These are phyloP conservation scores for Akabosia matsudoensis DNA, from an alignment of 1,140 invertebrate species.

Conservation along the genomic window DNA sequence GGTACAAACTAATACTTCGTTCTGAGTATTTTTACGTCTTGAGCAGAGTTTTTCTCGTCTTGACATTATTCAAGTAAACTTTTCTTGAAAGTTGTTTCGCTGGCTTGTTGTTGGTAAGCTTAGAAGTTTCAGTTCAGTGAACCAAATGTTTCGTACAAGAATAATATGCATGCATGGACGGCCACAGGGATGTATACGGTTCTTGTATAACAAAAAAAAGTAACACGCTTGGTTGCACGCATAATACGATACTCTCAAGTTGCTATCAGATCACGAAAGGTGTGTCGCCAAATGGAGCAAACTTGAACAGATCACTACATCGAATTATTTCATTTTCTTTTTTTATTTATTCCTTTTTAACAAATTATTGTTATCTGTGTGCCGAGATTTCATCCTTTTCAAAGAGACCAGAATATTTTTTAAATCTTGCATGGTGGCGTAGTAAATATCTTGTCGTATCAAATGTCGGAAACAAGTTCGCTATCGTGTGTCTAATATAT, in stretches of 20 bases:
- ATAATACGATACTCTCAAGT: neutral
- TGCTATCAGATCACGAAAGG: conserved; percentile 8
- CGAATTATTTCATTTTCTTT: neutral
- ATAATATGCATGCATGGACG: conserved; percentile 1
- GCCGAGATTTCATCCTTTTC: neutral
- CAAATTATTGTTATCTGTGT: too few relatives aligned
- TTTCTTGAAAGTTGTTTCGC: neutral
- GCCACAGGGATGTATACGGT: neutral
- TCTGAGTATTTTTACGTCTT: too few relatives aligned
- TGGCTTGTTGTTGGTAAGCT: neutral
- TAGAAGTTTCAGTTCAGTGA: conserved; percentile 9
- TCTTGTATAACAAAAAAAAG: neutral
- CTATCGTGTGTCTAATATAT: neutral
- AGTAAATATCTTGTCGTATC: conserved; percentile 20
- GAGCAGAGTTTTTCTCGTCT: neutral
- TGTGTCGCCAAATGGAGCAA: conserved; percentile 16
- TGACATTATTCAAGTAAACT: neutral
- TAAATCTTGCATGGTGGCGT: neutral
- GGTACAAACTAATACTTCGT: too few relatives aligned
- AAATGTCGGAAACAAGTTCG: conserved; percentile 18
- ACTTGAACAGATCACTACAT: neutral
- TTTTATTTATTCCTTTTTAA: neutral
- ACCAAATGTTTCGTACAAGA: neutral
- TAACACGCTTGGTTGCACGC: neutral
- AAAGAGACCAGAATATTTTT: neutral